Percentiles rank a stretch among this genome's conserved stretches.
These are phyloP conservation scores for Pseudobourletiella spinata DNA, from an alignment of 1,140 invertebrate genomes.

Conservation along the genomic window DNA sequence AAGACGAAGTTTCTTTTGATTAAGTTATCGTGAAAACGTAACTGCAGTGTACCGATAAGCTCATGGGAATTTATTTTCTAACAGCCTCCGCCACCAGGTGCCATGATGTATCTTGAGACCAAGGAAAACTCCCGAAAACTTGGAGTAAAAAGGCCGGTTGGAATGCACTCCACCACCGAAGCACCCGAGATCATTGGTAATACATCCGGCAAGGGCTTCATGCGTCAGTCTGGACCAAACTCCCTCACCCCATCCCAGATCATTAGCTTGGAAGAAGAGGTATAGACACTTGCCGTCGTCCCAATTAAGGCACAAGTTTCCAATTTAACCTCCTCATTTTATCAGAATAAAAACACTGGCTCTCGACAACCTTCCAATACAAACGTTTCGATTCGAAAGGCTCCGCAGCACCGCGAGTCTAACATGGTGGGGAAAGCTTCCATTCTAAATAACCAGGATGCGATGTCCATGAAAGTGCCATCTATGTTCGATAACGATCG, in stretches of 20 bases:
- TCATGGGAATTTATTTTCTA: background rate
- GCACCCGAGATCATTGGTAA: slow-evolving; percentile 5
- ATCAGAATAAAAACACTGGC: slow-evolving; percentile 9
- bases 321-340: too few species aligned
- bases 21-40: background rate
- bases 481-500: background rate
- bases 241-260: slow-evolving; percentile 4
- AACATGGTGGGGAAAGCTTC: slow-evolving; percentile 4
- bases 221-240: background rate
- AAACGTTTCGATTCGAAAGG: slow-evolving; percentile 2
- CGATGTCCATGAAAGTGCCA: background rate
- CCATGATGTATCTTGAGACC: slow-evolving; percentile 11
- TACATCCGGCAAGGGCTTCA: slow-evolving; percentile 6
- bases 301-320: too few species aligned
- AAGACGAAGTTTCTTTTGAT: background rate
- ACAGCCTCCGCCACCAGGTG: slow-evolving; percentile 9
- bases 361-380: background rate
- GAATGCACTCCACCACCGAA: slow-evolving; percentile 4
- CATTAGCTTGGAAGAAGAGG: slow-evolving; percentile 4
- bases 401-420: background rate
- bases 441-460: background rate
- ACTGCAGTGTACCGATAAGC: background rate
- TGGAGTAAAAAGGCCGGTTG: background rate
- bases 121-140: background rate
- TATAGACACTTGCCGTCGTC: background rate